These are phyloP conservation scores for Tetraneura akinire DNA, from an alignment of 1,140 invertebrate genomes.

Conservation along the genomic window DNA sequence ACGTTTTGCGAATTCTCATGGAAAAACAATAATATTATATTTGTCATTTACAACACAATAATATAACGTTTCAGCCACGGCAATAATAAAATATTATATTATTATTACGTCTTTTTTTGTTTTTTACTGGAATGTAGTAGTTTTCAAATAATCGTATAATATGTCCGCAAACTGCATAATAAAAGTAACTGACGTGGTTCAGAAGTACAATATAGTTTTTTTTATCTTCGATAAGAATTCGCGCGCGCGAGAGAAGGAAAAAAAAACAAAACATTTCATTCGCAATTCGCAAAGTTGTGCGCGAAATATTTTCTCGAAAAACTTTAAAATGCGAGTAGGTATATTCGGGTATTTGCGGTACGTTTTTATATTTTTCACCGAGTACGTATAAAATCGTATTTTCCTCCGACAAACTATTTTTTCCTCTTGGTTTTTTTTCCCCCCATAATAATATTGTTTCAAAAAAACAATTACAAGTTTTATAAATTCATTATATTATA, in stretches of 20 bases:
- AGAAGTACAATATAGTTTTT: constrained; percentile 41
- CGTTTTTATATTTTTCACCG: background rate
- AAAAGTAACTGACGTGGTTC: constrained; percentile 21
- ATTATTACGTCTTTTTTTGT: background rate
- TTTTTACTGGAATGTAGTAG: background rate
- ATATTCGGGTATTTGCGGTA: background rate
- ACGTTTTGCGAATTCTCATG: too few species aligned
- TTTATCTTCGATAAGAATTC: constrained; percentile 36
- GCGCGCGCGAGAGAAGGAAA: too few species aligned
- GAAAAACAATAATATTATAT: background rate
- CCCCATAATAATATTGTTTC: background rate
- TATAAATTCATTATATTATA: background rate
- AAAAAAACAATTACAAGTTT: constrained; percentile 19
- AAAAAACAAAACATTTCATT: constrained; percentile 18
- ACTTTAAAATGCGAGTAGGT: background rate
- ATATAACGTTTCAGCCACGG: background rate
- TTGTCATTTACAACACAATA: too few species aligned
- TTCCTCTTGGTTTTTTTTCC: too few species aligned
- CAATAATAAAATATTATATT: background rate
- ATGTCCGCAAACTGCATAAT: background rate
- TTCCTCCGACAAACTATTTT: background rate
- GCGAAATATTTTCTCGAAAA: constrained; percentile 6
- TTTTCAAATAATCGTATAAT: background rate
- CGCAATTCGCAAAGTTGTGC: background rate
- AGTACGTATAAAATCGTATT: background rate